These are phyloP conservation scores for Phyllotreta striolata DNA, from an alignment of 2,888 invertebrate species.

Conservation along the genomic window DNA sequence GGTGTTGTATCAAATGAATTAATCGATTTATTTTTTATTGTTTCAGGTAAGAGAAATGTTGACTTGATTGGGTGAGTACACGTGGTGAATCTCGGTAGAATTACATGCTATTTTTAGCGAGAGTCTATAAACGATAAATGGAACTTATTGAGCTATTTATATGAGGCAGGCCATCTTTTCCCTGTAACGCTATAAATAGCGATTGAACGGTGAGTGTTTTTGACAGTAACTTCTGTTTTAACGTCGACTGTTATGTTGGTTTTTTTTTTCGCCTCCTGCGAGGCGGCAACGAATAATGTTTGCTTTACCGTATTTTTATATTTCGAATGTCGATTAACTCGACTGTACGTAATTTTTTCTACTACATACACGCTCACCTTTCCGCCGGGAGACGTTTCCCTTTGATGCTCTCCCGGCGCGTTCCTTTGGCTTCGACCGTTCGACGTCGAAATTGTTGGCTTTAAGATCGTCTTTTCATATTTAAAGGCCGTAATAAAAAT, in stretches of 20 bases:
- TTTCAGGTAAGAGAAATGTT: not conserved
- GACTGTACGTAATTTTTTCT: not conserved
- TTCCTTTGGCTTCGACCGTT: conserved; percentile 17
- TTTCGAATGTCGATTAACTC: not conserved
- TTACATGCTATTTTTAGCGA: too few relatives aligned
- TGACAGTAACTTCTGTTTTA: conserved; percentile 23
- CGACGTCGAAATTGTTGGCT: conserved; percentile 27
- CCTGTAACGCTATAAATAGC: conserved; percentile 12
- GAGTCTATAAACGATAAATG: conserved; percentile 10
- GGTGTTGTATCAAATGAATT: too few relatives aligned
- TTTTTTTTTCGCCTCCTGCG: conserved; percentile 11
- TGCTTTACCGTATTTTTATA: not conserved
- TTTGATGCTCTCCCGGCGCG: conserved; percentile 19
- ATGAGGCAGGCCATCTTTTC: conserved; percentile 20
- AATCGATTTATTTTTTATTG: not conserved
- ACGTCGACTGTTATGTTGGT: conserved; percentile 23
- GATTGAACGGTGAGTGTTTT: conserved; percentile 15
- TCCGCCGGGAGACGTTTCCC: conserved; percentile 11
- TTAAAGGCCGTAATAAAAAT: conserved; percentile 28
- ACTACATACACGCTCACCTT: conserved; percentile 8
- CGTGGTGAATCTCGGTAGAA: too few relatives aligned
- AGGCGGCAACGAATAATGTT: not conserved
- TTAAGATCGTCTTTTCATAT: conserved; percentile 28
- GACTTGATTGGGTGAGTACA: not conserved
- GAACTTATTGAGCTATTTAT: conserved; percentile 23